These are phyloP conservation scores for Heliconius erato DNA, from an alignment of 2,888 invertebrate genomes.

Conservation along the genomic window DNA sequence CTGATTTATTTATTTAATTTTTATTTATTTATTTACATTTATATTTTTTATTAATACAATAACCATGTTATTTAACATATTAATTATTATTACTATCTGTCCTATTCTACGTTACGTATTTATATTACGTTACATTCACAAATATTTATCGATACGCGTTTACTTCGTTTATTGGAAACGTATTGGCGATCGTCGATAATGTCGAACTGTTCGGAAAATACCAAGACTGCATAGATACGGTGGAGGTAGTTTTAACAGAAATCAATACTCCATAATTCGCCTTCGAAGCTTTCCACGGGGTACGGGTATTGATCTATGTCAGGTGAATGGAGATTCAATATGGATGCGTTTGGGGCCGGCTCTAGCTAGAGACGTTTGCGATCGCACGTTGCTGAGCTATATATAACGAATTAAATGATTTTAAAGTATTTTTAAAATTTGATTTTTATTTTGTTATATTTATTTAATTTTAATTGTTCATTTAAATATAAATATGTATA, in stretches of 20 bases:
- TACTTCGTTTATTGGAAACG: conserved; percentile 63
- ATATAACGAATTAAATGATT: no score
- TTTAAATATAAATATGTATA: no score
- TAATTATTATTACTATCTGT: background rate
- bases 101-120: background rate
- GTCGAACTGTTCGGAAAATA: conserved; percentile 85
- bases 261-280: conserved; percentile 83
- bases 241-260: conserved; percentile 80
- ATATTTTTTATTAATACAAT: no score
- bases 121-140: background rate
- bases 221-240: conserved; percentile 76
- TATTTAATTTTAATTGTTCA: no score
- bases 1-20: no score
- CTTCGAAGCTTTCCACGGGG: conserved; percentile 72
- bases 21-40: no score
- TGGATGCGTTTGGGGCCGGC: conserved; percentile 64
- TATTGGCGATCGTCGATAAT: conserved; percentile 86
- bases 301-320: conserved; percentile 71
- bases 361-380: conserved; percentile 30
- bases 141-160: background rate
- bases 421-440: no score
- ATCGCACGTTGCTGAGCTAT: background rate
- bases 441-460: no score
- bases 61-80: no score
- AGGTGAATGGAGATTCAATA: conserved; percentile 67